phyloP scores from a whole-genome alignment of 2,888 invertebrate species.

The Euclidia mi region DNA sequence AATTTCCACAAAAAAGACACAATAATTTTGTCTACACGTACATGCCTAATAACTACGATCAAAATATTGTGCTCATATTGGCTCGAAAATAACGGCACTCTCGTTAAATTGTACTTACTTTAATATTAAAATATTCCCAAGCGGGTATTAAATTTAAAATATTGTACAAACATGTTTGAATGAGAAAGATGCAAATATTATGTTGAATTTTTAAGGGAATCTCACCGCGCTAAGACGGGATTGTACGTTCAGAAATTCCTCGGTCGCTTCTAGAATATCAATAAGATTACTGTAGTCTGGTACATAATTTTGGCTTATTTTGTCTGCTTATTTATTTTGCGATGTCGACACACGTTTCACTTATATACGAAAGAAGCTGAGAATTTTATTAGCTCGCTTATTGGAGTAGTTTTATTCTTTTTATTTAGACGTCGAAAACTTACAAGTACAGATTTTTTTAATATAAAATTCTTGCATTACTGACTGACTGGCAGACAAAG shows the following conservation, averaged over 20 bases:
- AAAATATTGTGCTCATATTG: no score
- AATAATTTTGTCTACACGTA: no score
- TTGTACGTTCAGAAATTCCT: slow-evolving; percentile 27
- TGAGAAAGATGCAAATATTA: slow-evolving; percentile 7
- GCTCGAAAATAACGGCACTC: neutral
- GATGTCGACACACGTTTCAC: no score
- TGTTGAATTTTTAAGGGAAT: slow-evolving; percentile 16
- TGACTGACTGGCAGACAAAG: no score
- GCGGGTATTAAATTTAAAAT: neutral
- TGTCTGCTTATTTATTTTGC: neutral
- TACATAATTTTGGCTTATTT: slow-evolving; percentile 10
- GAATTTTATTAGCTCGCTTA: no score
- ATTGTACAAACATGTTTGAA: neutral
- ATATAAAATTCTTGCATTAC: no score
- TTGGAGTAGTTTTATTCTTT: no score
- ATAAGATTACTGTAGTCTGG: slow-evolving; percentile 39
- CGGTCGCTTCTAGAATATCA: slow-evolving; percentile 39
- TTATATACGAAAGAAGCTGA: no score
- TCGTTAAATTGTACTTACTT: neutral
- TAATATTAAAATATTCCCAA: neutral
- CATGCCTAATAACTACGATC: no score
- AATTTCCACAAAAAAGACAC: no score
- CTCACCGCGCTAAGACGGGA: slow-evolving; percentile 11
- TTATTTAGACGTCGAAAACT: no score
- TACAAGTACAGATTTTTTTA: no score